phyloP scores from a whole-genome alignment of 2,888 invertebrate genomes.

The Tolmerus cingulatus region DNA sequence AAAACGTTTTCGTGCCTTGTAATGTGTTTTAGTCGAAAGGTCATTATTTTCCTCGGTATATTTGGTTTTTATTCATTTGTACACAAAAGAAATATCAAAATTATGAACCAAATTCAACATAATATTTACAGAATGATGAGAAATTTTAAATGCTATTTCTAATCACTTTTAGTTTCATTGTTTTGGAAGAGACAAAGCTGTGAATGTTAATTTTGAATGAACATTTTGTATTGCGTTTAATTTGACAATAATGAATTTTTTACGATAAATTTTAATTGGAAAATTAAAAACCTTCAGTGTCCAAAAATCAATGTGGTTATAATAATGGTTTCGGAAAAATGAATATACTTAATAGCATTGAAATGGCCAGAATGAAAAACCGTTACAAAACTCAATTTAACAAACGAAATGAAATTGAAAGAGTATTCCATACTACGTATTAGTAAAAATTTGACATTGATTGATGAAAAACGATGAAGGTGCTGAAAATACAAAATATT shows the following conservation, averaged over 20 bases:
- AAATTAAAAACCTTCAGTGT: background rate
- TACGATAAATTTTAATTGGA: background rate
- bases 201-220: background rate
- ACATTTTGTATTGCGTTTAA: background rate
- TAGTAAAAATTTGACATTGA: background rate
- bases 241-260: too few species aligned
- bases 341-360: background rate
- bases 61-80: constrained; percentile 3
- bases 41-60: constrained; percentile 11
- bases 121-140: constrained; percentile 25
- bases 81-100: background rate
- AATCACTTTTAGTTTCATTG: background rate
- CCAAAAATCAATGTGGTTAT: too few species aligned
- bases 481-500: background rate
- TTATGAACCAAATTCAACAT: background rate
- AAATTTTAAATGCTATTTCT: background rate
- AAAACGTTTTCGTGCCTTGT: constrained; percentile 8
- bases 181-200: background rate
- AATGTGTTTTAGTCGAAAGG: constrained; percentile 23
- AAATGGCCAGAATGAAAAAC: background rate
- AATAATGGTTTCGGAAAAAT: background rate
- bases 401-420: background rate
- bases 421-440: background rate
- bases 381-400: background rate
- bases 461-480: background rate